phyloP scores from a whole-genome alignment of 2,797 vertebrate genomes.

The Bufotes viridis region DNA sequence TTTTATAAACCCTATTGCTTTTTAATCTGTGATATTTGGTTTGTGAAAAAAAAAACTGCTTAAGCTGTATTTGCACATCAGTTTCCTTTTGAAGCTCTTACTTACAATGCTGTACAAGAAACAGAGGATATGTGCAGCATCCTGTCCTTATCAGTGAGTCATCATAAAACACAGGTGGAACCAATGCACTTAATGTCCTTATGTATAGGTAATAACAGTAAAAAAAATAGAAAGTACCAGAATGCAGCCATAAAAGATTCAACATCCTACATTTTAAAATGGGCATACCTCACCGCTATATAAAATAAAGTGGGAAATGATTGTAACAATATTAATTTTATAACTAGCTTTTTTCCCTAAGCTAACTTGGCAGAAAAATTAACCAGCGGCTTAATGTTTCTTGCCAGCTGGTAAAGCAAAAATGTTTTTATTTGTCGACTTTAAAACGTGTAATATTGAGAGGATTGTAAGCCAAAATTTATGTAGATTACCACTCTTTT shows the following conservation, averaged over 20 bases:
- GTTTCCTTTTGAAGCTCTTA: neutral
- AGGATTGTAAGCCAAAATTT: neutral
- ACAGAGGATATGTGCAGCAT: neutral
- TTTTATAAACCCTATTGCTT: too few relatives aligned
- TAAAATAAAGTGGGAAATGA: neutral
- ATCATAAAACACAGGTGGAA: neutral
- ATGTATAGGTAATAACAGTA: conserved; percentile 29
- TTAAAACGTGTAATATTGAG: neutral
- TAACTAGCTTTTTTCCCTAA: conserved; percentile 16
- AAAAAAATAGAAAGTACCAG: neutral
- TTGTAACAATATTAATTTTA: conserved; percentile 22
- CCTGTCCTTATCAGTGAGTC: neutral
- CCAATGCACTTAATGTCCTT: neutral
- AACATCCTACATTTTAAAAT: neutral
- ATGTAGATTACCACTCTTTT: neutral
- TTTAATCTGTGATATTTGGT: too few relatives aligned
- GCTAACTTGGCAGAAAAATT: conserved; percentile 18
- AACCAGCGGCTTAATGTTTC: neutral
- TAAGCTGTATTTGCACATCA: neutral
- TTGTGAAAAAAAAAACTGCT: too few relatives aligned
- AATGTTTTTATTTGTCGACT: conserved; percentile 5
- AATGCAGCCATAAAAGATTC: conserved; percentile 16
- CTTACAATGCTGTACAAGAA: neutral
- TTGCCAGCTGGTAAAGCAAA: conserved; percentile 11
- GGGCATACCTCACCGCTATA: neutral